Base-by-base conservation (phyloP, 2,113 vertebrate genomes). In the Gymnorhina tibicen region DNA sequence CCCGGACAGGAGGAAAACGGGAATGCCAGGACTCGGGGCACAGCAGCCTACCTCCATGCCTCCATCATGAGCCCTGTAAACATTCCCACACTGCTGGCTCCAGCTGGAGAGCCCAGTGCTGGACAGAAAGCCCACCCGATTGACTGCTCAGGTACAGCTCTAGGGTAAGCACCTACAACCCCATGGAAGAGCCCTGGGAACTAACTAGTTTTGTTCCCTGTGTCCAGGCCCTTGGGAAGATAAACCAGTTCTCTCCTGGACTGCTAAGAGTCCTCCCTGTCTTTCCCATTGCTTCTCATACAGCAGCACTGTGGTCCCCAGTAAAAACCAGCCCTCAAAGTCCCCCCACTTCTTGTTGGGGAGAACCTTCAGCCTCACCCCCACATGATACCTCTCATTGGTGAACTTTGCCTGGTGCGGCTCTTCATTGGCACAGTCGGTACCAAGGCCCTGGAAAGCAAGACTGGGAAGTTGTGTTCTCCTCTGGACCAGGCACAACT, bases 391-490 rank as follows among this genome's bases (percentile, higher is more conserved):
- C 99, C 99, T 99, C 95, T 99, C 98, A 23, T 97, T 98, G 67
- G 98, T 98, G 96, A 98, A 99, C 74, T 97, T 97, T 59, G 98
- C 98, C 90, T 99, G 98, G 27, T 76, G 97, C 3, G 55, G 23
- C 77, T 97, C 97, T 21, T 96, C 98, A 60, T 92, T 98, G 11
- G 93, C 89, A 3, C 94, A 82, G 84, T 98, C 99, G 1, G 96
- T 93, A 41, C 98, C 98, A 60, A 99, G 97, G 32, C 98, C 99
- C 99, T 99, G 95, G 16, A 95, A 95, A 92, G 19, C 91, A 97
- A 66, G 85, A 86, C 2, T 12, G 22, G 32, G 7, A 47, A 52
- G 35, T 59, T 80, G 37, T 4, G 3, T 26, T 73, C 47, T 87
- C n/a, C 47, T 69, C 83, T 59, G 72, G 41, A 55, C 35, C 35